A percentile compares a stretch with the other conserved stretches of the same genome.
These are phyloP conservation scores for Hyphantria cunea DNA, from an alignment of 1,140 invertebrate species.

Conservation along the genomic window DNA sequence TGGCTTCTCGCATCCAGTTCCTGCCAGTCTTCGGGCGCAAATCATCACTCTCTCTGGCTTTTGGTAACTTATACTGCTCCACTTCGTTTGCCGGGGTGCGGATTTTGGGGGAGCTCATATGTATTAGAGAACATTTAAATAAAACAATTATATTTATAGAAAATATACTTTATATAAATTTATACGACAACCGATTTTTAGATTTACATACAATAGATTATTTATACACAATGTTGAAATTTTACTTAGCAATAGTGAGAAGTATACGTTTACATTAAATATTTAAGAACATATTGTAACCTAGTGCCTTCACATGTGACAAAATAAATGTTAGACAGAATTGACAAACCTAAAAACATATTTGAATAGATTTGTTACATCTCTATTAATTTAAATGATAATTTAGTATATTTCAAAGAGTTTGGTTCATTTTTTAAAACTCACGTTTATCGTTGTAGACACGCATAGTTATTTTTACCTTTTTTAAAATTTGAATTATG, in stretches of 20 bases:
- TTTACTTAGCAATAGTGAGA: constrained; percentile 20
- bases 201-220: constrained; percentile 31
- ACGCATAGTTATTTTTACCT: too few relatives aligned
- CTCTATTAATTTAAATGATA: not conserved
- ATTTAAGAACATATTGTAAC: not conserved
- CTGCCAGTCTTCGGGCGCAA: too few relatives aligned
- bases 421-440: too few relatives aligned
- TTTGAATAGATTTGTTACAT: not conserved
- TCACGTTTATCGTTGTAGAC: too few relatives aligned
- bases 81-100: too few relatives aligned
- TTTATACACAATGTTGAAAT: constrained; percentile 27
- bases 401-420: too few relatives aligned
- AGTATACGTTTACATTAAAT: constrained; percentile 22
- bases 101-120: too few relatives aligned
- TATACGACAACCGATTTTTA: constrained; percentile 65
- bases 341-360: not conserved
- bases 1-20: too few relatives aligned
- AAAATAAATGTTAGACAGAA: not conserved
- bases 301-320: not conserved
- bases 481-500: too few relatives aligned
- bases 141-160: constrained; percentile 41
- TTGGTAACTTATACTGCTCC: too few relatives aligned
- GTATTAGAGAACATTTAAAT: constrained; percentile 3
- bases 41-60: too few relatives aligned
- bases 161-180: constrained; percentile 74